These are phyloP conservation scores for Leistus spinibarbis DNA, from an alignment of 2,888 invertebrate species.

Conservation along the genomic window DNA sequence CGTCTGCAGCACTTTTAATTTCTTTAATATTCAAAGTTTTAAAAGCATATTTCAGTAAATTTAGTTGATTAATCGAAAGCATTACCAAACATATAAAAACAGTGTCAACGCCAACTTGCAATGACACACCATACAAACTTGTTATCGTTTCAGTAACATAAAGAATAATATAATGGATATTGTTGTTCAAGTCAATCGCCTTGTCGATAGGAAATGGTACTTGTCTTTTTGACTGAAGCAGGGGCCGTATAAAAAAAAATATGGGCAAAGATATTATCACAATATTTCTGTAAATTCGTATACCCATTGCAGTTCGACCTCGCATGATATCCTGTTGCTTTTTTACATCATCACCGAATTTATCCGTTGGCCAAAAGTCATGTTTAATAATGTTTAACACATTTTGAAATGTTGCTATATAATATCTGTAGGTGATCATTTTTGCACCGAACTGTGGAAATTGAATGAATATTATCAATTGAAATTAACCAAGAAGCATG, in stretches of 20 bases:
- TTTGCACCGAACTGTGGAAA: neutral
- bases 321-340: neutral
- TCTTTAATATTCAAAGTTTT: neutral
- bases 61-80: neutral
- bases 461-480: neutral
- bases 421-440: neutral
- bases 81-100: neutral
- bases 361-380: neutral
- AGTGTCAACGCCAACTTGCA: neutral
- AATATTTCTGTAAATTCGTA: neutral
- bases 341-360: neutral
- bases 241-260: neutral
- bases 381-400: neutral
- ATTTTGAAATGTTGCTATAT: neutral
- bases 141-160: neutral
- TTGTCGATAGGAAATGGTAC: neutral
- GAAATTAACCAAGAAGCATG: neutral
- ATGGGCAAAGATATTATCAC: neutral
- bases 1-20: neutral
- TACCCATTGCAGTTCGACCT: neutral
- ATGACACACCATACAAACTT: neutral
- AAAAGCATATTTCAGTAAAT: neutral
- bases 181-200: neutral
- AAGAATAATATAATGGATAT: neutral
- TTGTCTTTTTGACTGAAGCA: neutral